A percentile compares a stretch with the other conserved stretches of the same genome.
Evolutionary conservation across 2,113 vertebrate genomes (phyloP).

Genomic region (Clarias magur): DNA sequence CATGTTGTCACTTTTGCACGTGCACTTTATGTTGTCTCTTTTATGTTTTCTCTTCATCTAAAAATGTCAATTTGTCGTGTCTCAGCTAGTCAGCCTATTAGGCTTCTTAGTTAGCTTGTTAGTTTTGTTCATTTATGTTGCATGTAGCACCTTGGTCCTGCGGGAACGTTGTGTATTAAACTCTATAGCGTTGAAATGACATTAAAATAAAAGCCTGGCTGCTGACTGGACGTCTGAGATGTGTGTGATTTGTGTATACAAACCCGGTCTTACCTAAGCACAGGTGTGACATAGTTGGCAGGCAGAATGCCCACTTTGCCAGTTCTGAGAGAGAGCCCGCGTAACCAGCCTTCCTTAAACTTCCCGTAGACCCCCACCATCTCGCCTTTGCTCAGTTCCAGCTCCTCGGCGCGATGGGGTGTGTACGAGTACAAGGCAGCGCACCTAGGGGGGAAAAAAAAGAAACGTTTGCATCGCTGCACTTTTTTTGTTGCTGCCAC

Average conservation of each 20-base stretch:
- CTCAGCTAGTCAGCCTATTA: no score
- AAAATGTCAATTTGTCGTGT: no score
- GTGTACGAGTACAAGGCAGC: constrained; percentile 85
- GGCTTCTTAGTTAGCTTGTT: no score
- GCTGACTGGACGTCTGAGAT: neutral
- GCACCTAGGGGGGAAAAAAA: constrained; percentile 76
- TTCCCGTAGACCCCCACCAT: constrained; percentile 88
- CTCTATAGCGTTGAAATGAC: no score
- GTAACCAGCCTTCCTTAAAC: constrained; percentile 88
- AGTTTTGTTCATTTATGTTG: no score
- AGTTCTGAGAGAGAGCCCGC: constrained; percentile 85
- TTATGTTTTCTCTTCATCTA: no score
- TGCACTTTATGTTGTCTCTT: no score
- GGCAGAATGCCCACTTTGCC: constrained; percentile 90
- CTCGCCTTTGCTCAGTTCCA: constrained; percentile 90
- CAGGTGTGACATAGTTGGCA: constrained; percentile 83
- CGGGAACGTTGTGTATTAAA: no score
- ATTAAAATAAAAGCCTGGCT: neutral
- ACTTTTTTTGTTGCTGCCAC: neutral
- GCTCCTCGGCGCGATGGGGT: constrained; percentile 79
- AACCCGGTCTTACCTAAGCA: constrained; percentile 81
- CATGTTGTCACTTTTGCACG: no score
- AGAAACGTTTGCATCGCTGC: neutral
- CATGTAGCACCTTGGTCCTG: no score
- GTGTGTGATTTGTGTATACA: neutral